phyloP scores from a whole-genome alignment of 2,113 vertebrate species.

The Typhlomys cinereus region DNA sequence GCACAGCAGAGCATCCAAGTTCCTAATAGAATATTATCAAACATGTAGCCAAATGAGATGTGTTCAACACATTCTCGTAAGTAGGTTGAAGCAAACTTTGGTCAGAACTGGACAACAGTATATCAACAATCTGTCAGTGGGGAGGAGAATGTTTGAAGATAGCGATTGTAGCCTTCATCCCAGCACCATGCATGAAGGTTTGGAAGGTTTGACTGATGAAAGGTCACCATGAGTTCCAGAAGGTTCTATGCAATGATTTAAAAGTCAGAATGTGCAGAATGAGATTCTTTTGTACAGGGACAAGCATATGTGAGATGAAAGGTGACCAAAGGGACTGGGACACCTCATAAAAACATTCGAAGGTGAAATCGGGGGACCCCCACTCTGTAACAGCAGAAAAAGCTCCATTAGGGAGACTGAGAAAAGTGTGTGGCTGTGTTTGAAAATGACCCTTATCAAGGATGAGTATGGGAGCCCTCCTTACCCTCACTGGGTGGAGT shows the following conservation, averaged over 20 bases:
- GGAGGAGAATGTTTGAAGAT: background rate
- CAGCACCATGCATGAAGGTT: background rate
- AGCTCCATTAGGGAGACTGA: background rate
- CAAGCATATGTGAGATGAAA: background rate
- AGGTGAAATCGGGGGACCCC: background rate
- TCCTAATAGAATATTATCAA: background rate
- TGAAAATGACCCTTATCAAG: background rate
- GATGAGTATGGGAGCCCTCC: background rate
- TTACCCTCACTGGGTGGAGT: background rate
- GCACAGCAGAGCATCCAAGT: background rate
- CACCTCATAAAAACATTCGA: background rate
- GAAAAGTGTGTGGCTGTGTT: background rate
- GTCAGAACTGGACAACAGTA: no score
- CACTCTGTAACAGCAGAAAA: background rate
- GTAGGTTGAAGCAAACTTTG: background rate
- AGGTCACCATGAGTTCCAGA: background rate
- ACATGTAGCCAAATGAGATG: background rate
- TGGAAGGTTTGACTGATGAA: background rate
- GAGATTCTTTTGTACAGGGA: background rate
- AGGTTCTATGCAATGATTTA: background rate
- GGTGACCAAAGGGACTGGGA: background rate
- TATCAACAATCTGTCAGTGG: background rate
- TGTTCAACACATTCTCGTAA: accelerated
- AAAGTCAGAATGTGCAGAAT: background rate
- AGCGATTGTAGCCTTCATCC: background rate